Conservation (phyloP, 2,888 invertebrate species). For the Drosophila colorata region DNA sequence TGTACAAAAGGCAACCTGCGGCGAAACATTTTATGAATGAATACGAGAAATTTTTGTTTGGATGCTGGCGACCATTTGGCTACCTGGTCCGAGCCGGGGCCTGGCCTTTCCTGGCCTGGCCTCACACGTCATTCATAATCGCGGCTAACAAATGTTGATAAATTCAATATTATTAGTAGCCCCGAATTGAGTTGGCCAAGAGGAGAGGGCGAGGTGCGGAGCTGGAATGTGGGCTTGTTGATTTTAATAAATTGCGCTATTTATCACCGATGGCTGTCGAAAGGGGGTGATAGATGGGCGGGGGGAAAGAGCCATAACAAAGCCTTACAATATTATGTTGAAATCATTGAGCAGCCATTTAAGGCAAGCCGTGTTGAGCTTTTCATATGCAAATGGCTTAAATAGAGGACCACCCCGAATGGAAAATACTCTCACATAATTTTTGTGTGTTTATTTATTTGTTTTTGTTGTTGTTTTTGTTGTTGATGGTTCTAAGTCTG, state of each 20-base stretch:
- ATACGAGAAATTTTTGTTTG: conserved; percentile 37
- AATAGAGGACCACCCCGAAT: conserved; percentile 63
- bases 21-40: conserved; percentile 67
- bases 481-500: conserved; percentile 35
- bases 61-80: conserved; percentile 63
- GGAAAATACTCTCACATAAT: conserved; percentile 22
- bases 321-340: conserved; percentile 76
- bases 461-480: conserved; percentile 2
- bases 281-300: background rate
- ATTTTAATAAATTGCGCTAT: conserved; percentile 79
- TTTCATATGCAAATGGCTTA: conserved; percentile 77
- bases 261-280: conserved; percentile 60
- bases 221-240: conserved; percentile 58
- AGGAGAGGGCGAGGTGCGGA: conserved; percentile 9
- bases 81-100: conserved; percentile 54
- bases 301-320: conserved; percentile 42
- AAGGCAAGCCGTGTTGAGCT: conserved; percentile 55
- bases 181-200: conserved; percentile 47
- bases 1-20: conserved; percentile 40
- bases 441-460: conserved; percentile 3
- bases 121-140: conserved; percentile 80
- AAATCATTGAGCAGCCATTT: conserved; percentile 82
- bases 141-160: conserved; percentile 79
- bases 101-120: conserved; percentile 23
- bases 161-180: conserved; percentile 79